phyloP scores from a whole-genome alignment of 2,113 vertebrate genomes.

The Vireo altiloquus region DNA sequence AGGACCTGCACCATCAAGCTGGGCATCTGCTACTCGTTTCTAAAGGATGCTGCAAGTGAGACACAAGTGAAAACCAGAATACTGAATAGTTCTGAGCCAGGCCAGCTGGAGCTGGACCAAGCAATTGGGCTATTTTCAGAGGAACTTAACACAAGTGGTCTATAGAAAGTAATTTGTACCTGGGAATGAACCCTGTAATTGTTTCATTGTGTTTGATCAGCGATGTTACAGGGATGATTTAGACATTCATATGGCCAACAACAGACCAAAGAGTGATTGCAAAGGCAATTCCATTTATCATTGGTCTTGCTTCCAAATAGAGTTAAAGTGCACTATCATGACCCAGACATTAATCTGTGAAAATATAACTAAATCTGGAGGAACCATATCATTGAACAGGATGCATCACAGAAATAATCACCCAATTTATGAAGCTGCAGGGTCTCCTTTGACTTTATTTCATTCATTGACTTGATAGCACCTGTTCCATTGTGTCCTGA shows the following conservation, averaged over 20 bases:
- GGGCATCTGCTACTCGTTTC: conserved; percentile 41
- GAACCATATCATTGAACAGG: neutral
- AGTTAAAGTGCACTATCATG: neutral
- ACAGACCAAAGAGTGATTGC: neutral
- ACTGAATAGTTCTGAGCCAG: neutral
- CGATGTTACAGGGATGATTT: neutral
- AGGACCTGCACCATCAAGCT: conserved; percentile 2
- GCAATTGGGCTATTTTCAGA: neutral
- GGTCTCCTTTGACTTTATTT: neutral
- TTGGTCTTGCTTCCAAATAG: neutral
- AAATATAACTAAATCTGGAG: neutral
- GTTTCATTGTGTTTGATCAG: neutral
- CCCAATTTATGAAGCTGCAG: neutral
- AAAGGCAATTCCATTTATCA: neutral
- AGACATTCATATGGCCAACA: neutral
- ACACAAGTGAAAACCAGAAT: conserved; percentile 5
- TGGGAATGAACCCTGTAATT: neutral
- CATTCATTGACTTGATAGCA: neutral
- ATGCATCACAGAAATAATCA: neutral
- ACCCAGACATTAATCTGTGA: neutral
- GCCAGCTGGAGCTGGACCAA: conserved; percentile 25
- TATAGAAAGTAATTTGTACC: neutral
- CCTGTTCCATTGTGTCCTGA: neutral
- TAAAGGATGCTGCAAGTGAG: conserved; percentile 8
- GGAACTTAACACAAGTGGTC: neutral